Base-by-base conservation (phyloP, 2,888 invertebrate species). In the Torymus auratus region DNA sequence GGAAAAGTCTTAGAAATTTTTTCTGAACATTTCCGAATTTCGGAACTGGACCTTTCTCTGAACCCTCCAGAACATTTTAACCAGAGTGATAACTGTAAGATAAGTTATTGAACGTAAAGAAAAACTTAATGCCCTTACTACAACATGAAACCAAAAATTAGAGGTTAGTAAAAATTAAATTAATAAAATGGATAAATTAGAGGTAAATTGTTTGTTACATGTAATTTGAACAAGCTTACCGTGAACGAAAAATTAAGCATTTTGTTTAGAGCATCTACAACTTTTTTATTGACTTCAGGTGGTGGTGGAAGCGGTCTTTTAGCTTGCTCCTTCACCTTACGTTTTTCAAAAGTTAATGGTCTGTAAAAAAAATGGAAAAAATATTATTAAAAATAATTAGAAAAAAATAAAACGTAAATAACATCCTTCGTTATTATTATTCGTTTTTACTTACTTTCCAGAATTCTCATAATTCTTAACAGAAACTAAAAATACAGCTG, bases 381-480 rank as follows among this genome's bases (percentile, higher is more conserved):
- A 28, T 28, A 28, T 28, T 28, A 28, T 28, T 28, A 28, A 7
- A 10, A 70, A 61, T 77, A 17, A 70, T 41, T 52, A 64, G 14
- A 13, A 20, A 50, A 67, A 28, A 41, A 15, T 62, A 28, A 28
- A 28, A 28, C 3, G 28, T 28, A 7, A 28, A 28, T 28, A 28
- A 28, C 7, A 7, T 28, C 28, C 7, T 2, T 28, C 7, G 28
- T 28, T 28, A 28, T 28, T 28, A 28, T 28, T 28, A 7, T 28
- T 28, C n/a, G 3, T 28, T 28, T 28, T 65, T 73, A 91, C 92
- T 90, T 90, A 94, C 94, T 92, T 94, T 86, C 93, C 92, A 80
- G 93, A 93, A 86, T 92, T 93, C 86, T 93, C 93, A 84, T 95
- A 94, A 88, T 93, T 93, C 88, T 92, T 92, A 82, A 94, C 85